These are phyloP conservation scores for Lobophora halterata DNA, from an alignment of 2,888 invertebrate species.

Conservation along the genomic window DNA sequence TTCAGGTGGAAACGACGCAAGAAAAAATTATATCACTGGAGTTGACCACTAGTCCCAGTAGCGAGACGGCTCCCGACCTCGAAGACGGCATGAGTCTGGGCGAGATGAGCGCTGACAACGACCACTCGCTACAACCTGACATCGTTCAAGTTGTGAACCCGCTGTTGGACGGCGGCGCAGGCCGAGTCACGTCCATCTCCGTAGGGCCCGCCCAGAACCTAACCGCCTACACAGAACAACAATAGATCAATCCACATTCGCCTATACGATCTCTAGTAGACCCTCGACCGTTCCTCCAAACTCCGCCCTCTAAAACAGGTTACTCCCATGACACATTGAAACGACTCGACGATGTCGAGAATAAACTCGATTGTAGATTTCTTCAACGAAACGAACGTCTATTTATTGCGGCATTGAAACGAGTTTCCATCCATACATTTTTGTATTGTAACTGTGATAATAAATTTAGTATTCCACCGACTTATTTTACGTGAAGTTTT, in stretches of 20 bases:
- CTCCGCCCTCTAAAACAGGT: conserved; percentile 38
- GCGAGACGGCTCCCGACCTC: conserved; percentile 78
- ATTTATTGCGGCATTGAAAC: conserved; percentile 45
- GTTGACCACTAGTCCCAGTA: conserved; percentile 84
- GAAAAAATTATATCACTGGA: conserved; percentile 95
- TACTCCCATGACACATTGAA: conserved; percentile 44
- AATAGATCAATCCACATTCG: conserved; percentile 34
- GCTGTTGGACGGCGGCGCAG: conserved; percentile 69
- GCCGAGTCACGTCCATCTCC: conserved; percentile 70
- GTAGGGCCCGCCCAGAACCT: conserved; percentile 69
- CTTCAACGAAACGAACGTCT: conserved; percentile 66
- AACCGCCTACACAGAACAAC: conserved; percentile 59
- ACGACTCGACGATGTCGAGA: conserved; percentile 36
- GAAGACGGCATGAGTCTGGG: conserved; percentile 58
- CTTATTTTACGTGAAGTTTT: conserved; percentile 63
- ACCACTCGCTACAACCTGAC: conserved; percentile 78
- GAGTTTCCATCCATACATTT: conserved; percentile 67
- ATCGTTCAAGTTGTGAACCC: conserved; percentile 79
- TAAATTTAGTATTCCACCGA: conserved; percentile 78
- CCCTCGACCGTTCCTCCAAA: conserved; percentile 23
- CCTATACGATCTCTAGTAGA: conserved; percentile 28
- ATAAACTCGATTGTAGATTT: conserved; percentile 70
- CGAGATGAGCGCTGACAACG: conserved; percentile 65
- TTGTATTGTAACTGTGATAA: conserved; percentile 79
- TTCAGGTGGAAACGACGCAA: conserved; percentile 93